Percentiles rank a stretch among this genome's conserved stretches.
Evolutionary conservation across 2,113 vertebrate genomes (phyloP).

Genomic region (Ophthalmotilapia sp.): DNA sequence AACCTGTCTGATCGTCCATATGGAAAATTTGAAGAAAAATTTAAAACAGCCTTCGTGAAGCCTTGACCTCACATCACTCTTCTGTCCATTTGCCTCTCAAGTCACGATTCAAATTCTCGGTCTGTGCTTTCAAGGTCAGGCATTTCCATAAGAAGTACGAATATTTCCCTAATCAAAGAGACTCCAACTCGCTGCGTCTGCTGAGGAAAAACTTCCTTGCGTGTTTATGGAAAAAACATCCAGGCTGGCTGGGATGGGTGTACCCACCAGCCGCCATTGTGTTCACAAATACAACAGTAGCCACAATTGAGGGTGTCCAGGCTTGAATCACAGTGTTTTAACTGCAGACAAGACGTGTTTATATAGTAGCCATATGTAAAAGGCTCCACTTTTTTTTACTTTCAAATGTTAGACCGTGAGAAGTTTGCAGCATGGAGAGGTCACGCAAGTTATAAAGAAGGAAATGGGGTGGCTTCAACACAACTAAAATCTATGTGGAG

Average conservation of each 20-base stretch:
- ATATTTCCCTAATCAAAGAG: conserved; percentile 44
- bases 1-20: rapidly evolving
- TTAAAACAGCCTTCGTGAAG: background rate
- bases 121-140: background rate
- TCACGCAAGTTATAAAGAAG: background rate
- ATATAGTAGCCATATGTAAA: background rate
- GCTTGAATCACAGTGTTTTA: background rate
- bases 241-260: background rate
- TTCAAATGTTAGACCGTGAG: background rate
- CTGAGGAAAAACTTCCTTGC: background rate
- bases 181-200: background rate
- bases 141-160: conserved; percentile 13
- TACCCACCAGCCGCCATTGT: background rate
- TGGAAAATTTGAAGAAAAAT: background rate
- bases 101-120: conserved; percentile 15
- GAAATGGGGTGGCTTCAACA: background rate
- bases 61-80: background rate
- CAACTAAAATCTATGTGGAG: background rate
- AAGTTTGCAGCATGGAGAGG: background rate
- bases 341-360: background rate
- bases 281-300: background rate
- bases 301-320: background rate
- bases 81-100: conserved; percentile 12
- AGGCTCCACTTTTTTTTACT: background rate
- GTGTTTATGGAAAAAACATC: conserved; percentile 5